A percentile compares a stretch with the other conserved stretches of the same genome.
phyloP scores from a whole-genome alignment of 2,113 vertebrate genomes.

The Neogobius melanostomus region DNA sequence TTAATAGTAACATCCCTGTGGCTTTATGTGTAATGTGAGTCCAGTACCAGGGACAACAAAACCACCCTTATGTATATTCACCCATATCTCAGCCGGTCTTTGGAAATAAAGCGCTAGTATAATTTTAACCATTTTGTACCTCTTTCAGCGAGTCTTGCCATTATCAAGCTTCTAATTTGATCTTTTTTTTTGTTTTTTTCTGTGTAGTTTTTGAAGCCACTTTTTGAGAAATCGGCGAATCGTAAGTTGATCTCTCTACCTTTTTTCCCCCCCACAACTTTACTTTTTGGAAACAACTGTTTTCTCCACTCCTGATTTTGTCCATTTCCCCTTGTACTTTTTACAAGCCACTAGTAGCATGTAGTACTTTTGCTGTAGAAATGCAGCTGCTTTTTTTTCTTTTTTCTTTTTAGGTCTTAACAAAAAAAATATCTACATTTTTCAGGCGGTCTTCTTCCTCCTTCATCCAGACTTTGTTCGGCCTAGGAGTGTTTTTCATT shows the following conservation, averaged over 20 bases:
- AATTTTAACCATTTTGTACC: too few relatives aligned
- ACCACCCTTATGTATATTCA: too few relatives aligned
- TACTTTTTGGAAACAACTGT: constrained; percentile 12
- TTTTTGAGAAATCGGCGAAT: constrained; percentile 72
- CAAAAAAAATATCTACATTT: neutral
- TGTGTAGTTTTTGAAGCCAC: constrained; percentile 77
- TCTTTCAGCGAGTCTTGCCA: too few relatives aligned
- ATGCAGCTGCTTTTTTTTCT: neutral
- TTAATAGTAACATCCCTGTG: too few relatives aligned
- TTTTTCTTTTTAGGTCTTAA: neutral
- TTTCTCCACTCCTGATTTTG: constrained; percentile 27
- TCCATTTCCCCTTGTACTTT: constrained; percentile 25
- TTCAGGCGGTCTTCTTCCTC: neutral
- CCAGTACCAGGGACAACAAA: neutral
- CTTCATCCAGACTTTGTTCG: neutral
- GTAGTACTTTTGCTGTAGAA: constrained; percentile 46
- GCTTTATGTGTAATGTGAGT: neutral
- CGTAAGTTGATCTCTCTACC: constrained; percentile 68
- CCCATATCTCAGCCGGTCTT: too few relatives aligned
- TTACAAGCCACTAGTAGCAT: constrained; percentile 39
- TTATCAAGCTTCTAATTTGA: constrained; percentile 54
- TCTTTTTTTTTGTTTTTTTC: constrained; percentile 50
- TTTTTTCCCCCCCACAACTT: constrained; percentile 42
- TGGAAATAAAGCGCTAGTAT: too few relatives aligned
- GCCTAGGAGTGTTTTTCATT: neutral